Evolutionary conservation across 2,888 invertebrate genomes (phyloP).

Genomic region (Caenorhabditis macrosperma): DNA sequence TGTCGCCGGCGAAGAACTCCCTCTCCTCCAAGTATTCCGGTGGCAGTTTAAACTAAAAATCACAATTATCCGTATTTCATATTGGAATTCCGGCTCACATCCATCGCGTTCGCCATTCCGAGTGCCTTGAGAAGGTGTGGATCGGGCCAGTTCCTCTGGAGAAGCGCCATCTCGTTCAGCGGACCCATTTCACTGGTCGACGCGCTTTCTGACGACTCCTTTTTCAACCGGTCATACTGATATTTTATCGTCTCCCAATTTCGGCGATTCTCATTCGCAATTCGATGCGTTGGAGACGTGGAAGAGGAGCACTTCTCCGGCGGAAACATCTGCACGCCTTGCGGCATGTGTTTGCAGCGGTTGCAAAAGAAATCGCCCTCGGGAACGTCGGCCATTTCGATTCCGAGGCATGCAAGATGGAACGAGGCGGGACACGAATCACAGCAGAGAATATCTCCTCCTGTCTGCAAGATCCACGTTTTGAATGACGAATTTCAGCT

Average conservation of each 20-base stretch:
- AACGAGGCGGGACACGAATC: slow-evolving; percentile 96
- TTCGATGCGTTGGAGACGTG: not conserved
- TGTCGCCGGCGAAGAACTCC: slow-evolving; percentile 6
- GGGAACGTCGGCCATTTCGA: slow-evolving; percentile 91
- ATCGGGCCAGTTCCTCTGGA: not conserved
- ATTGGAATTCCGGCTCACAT: slow-evolving; percentile 10
- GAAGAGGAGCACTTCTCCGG: slow-evolving; percentile 20
- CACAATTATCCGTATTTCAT: not conserved
- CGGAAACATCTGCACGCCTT: slow-evolving; percentile 81
- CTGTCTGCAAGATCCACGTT: slow-evolving; percentile 85
- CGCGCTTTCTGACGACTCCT: not conserved
- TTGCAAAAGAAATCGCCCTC: slow-evolving; percentile 95
- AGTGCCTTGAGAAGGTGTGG: not conserved
- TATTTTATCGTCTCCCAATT: slow-evolving; percentile 22
- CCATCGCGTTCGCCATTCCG: slow-evolving; percentile 19
- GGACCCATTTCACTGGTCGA: not conserved
- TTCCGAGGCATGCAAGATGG: slow-evolving; percentile 95
- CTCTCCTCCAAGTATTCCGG: not conserved
- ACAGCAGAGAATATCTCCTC: slow-evolving; percentile 94
- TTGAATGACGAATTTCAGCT: not conserved
- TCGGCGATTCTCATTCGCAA: slow-evolving; percentile 9
- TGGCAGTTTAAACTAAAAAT: slow-evolving; percentile 16
- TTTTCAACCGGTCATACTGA: slow-evolving; percentile 2
- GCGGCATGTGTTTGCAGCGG: slow-evolving; percentile 83
- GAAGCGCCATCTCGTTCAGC: not conserved